Evolutionary conservation across 2,113 vertebrate species (phyloP).

Genomic region (Polypterus bichir): DNA sequence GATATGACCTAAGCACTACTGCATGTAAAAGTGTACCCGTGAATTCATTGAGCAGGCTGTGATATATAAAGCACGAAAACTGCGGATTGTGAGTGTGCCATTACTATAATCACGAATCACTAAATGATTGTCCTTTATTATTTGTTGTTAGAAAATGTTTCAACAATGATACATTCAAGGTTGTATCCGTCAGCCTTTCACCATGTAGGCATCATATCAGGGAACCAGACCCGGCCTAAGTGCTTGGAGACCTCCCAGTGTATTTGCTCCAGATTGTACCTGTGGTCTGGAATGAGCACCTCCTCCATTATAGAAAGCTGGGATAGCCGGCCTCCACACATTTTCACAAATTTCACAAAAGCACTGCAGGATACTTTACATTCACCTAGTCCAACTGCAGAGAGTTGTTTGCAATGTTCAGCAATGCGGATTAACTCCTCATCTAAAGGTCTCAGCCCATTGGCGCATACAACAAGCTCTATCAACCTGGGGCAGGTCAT

Average conservation of each 20-base stretch:
- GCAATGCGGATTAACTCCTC: conserved; percentile 94
- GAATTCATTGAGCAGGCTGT: too few relatives aligned
- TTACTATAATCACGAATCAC: too few relatives aligned
- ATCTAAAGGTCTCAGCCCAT: conserved; percentile 83
- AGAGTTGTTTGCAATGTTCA: conserved; percentile 80
- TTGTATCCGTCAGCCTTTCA: conserved; percentile 34
- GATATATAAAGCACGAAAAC: too few relatives aligned
- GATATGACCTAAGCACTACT: too few relatives aligned
- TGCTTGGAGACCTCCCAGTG: conserved; percentile 97
- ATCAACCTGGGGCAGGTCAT: conserved; percentile 85
- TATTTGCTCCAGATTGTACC: conserved; percentile 87
- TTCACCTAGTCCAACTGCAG: conserved; percentile 86
- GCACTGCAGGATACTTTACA: conserved; percentile 95
- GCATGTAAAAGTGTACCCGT: too few relatives aligned
- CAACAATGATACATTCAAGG: conserved; percentile 26
- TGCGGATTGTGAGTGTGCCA: too few relatives aligned
- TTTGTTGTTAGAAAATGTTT: conserved; percentile 20
- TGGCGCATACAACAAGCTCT: conserved; percentile 92
- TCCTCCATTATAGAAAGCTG: conserved; percentile 98
- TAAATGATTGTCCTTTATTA: too few relatives aligned
- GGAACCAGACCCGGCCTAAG: conserved; percentile 92
- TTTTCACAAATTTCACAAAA: conserved; percentile 94
- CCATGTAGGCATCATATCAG: conserved; percentile 98
- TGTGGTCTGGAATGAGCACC: conserved; percentile 89
- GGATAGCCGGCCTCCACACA: conserved; percentile 84